A percentile compares a stretch with the other conserved stretches of the same genome.
Conservation (phyloP, 2,888 invertebrate genomes). For the Helicoverpa assulta region DNA sequence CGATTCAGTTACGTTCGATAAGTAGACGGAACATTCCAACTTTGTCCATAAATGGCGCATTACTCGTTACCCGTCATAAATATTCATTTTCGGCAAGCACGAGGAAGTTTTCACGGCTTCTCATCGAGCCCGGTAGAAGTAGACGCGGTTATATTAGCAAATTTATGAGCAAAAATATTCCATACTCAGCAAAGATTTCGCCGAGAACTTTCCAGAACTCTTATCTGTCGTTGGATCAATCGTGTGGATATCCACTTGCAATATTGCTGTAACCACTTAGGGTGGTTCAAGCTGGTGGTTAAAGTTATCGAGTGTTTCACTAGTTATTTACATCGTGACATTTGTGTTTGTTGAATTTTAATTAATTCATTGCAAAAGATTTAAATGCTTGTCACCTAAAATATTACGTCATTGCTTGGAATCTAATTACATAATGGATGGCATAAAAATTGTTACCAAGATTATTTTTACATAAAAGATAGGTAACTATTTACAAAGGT, state of each 20-base stretch:
- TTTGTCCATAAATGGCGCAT: slow-evolving; percentile 88
- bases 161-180: slow-evolving; percentile 88
- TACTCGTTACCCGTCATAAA: slow-evolving; percentile 87
- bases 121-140: slow-evolving; percentile 76
- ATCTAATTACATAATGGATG: slow-evolving; percentile 58
- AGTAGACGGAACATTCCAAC: slow-evolving; percentile 84
- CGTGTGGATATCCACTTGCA: slow-evolving; percentile 40
- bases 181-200: slow-evolving; percentile 73
- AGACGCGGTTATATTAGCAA: slow-evolving; percentile 85
- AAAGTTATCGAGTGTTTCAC: slow-evolving; percentile 34
- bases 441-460: slow-evolving; percentile 56
- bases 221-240: slow-evolving; percentile 63
- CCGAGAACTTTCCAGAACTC: slow-evolving; percentile 64
- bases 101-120: slow-evolving; percentile 85
- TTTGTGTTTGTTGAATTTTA: slow-evolving; percentile 15
- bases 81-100: slow-evolving; percentile 88
- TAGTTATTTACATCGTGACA: slow-evolving; percentile 41
- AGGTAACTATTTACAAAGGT: slow-evolving; percentile 59
- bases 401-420: slow-evolving; percentile 23
- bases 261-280: slow-evolving; percentile 33
- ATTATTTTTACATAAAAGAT: slow-evolving; percentile 36
- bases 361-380: slow-evolving; percentile 16
- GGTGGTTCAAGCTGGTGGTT: no score
- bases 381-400: slow-evolving; percentile 20
- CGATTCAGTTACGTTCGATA: slow-evolving; percentile 80